phyloP scores from a whole-genome alignment of 1,140 invertebrate species.

The Dryas iulia region DNA sequence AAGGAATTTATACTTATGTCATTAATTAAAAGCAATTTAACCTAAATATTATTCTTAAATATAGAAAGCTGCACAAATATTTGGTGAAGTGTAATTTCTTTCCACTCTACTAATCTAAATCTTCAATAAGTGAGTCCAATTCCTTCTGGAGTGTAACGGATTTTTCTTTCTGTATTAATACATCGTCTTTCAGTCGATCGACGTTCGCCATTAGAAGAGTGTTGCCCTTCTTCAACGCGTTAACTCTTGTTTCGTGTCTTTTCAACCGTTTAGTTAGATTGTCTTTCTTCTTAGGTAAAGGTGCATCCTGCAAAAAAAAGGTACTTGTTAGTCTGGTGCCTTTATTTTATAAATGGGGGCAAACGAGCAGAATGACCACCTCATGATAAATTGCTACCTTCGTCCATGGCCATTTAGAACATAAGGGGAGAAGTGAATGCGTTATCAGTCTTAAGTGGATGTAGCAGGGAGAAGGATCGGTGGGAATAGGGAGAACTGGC shows the following conservation, averaged over 20 bases:
- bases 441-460: too few relatives aligned
- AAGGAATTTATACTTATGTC: too few relatives aligned
- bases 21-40: background rate
- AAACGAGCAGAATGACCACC: too few relatives aligned
- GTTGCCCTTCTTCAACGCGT: conserved; percentile 91
- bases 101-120: conserved; percentile 73
- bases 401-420: too few relatives aligned
- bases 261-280: conserved; percentile 84
- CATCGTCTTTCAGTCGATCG: conserved; percentile 91
- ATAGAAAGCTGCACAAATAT: background rate
- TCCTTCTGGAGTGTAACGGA: conserved; percentile 89
- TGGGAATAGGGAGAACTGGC: too few relatives aligned
- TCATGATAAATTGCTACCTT: too few relatives aligned
- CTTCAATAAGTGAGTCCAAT: conserved; percentile 89
- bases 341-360: too few relatives aligned
- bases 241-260: conserved; percentile 87
- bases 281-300: conserved; percentile 83
- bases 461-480: too few relatives aligned
- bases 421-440: too few relatives aligned
- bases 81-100: background rate
- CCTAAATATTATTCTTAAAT: background rate
- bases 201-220: conserved; percentile 92
- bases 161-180: conserved; percentile 89
- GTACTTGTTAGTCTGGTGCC: too few relatives aligned
- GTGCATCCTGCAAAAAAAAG: conserved; percentile 80